phyloP scores from a whole-genome alignment of 2,888 invertebrate genomes.

The Hedychridium roseum region DNA sequence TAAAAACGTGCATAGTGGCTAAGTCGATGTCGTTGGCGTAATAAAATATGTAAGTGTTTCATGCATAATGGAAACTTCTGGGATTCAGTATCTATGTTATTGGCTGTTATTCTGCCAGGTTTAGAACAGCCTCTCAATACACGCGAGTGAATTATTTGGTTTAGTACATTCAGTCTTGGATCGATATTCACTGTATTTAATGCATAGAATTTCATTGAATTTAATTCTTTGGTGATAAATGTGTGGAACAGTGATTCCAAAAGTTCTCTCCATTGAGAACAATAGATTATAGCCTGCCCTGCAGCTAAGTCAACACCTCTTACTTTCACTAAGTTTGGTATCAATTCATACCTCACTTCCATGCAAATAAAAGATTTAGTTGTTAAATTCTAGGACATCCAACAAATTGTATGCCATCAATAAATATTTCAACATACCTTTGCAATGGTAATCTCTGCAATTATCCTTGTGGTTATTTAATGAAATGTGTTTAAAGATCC shows the following conservation, averaged over 20 bases:
- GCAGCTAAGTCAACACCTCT: constrained; percentile 66
- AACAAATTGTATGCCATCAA: background rate
- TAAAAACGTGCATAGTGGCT: constrained; percentile 72
- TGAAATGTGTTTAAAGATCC: constrained; percentile 47
- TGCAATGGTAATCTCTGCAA: constrained; percentile 40
- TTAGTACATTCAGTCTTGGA: constrained; percentile 43
- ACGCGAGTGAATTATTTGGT: constrained; percentile 37
- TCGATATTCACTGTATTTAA: constrained; percentile 35
- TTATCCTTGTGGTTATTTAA: constrained; percentile 33
- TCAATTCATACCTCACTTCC: constrained; percentile 67
- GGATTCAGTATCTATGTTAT: constrained; percentile 63
- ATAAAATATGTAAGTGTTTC: constrained; percentile 68
- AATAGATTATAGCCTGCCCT: constrained; percentile 68
- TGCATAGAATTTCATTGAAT: constrained; percentile 20
- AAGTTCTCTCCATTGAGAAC: constrained; percentile 68
- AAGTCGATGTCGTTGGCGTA: constrained; percentile 70
- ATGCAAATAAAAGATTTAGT: constrained; percentile 49
- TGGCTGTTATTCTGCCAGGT: constrained; percentile 38
- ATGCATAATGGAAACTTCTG: constrained; percentile 72
- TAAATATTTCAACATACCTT: constrained; percentile 37
- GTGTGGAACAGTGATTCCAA: constrained; percentile 65
- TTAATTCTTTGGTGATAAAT: constrained; percentile 56
- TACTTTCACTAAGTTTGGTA: constrained; percentile 66
- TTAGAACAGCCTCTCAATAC: constrained; percentile 23
- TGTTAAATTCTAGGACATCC: background rate